Evolutionary conservation across 35 echinoderm and acorn worm genomes (phyloP).

Genomic region (Lytechinus variegatus): DNA sequence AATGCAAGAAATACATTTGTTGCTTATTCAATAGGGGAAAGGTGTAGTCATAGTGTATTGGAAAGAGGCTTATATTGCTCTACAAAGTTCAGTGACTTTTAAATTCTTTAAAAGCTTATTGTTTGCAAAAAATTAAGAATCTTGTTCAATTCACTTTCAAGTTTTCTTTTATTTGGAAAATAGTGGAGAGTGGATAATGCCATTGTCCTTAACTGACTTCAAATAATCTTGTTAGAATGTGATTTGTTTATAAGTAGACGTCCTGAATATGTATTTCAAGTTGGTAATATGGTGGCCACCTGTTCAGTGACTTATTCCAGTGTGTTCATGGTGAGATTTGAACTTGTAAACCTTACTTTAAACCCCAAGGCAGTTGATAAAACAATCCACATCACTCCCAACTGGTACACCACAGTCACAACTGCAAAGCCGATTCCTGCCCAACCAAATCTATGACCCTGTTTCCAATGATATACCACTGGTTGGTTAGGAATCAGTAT

Average conservation of each 20-base stretch:
- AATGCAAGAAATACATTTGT: neutral
- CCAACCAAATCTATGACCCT: no score
- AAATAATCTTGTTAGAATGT: neutral
- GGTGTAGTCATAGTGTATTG: neutral
- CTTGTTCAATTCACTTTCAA: neutral
- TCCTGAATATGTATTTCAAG: neutral
- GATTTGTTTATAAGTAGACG: neutral
- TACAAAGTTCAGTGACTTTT: neutral
- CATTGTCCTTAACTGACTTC: neutral
- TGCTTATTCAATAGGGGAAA: neutral
- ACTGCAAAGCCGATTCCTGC: no score
- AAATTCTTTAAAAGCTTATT: neutral
- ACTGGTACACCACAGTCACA: neutral
- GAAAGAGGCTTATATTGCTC: neutral
- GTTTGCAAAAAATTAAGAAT: neutral
- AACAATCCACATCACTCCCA: neutral
- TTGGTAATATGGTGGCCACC: slow-evolving; percentile 1
- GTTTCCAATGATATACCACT: no score
- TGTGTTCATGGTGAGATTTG: slow-evolving; percentile 18
- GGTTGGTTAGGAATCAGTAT: no score
- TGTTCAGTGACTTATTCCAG: neutral
- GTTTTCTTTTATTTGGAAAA: neutral
- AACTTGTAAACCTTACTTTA: neutral
- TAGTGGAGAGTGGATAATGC: neutral
- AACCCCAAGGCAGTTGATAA: slow-evolving; percentile 17